These are phyloP conservation scores for Corythucha ciliata DNA, from an alignment of 2,888 invertebrate genomes.

Conservation along the genomic window DNA sequence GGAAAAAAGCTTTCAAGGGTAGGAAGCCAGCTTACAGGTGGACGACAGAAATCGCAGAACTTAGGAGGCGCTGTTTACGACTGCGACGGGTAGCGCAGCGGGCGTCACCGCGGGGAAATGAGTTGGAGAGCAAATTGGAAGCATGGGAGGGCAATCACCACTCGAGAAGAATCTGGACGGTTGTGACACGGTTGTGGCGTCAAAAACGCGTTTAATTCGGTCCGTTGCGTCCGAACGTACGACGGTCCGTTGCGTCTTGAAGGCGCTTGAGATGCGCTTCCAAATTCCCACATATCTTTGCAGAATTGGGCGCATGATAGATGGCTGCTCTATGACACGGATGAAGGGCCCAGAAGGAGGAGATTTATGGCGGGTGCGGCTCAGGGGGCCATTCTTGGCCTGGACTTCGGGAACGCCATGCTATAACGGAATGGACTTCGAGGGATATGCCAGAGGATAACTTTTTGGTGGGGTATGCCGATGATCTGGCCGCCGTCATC, in stretches of 20 bases:
- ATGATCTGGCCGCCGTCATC: slow-evolving; percentile 12
- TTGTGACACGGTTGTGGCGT: slow-evolving; percentile 29
- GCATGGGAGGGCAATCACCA: slow-evolving; percentile 12
- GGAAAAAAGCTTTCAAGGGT: too few relatives aligned
- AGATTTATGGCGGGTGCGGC: slow-evolving; percentile 28
- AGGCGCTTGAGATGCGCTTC: slow-evolving; percentile 24
- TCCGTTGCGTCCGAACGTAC: slow-evolving; percentile 30
- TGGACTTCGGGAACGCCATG: slow-evolving; percentile 31
- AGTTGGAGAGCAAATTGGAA: too few relatives aligned
- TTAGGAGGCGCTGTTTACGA: too few relatives aligned
- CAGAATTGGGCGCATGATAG: slow-evolving; percentile 30
- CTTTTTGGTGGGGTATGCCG: slow-evolving; percentile 12
- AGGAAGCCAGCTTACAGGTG: too few relatives aligned
- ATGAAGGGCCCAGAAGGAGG: neutral
- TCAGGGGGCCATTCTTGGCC: slow-evolving; percentile 27
- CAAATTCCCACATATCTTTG: slow-evolving; percentile 28
- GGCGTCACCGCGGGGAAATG: too few relatives aligned
- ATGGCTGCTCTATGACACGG: neutral
- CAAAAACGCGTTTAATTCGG: slow-evolving; percentile 32
- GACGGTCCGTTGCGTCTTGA: slow-evolving; percentile 23
- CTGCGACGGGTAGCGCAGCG: too few relatives aligned
- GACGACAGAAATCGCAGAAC: too few relatives aligned
- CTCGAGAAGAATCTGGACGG: slow-evolving; percentile 20
- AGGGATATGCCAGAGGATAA: slow-evolving; percentile 21
- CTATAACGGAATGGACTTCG: too few relatives aligned